Conservation (phyloP, 2,888 invertebrate species). For the Aleiodes testaceus region DNA sequence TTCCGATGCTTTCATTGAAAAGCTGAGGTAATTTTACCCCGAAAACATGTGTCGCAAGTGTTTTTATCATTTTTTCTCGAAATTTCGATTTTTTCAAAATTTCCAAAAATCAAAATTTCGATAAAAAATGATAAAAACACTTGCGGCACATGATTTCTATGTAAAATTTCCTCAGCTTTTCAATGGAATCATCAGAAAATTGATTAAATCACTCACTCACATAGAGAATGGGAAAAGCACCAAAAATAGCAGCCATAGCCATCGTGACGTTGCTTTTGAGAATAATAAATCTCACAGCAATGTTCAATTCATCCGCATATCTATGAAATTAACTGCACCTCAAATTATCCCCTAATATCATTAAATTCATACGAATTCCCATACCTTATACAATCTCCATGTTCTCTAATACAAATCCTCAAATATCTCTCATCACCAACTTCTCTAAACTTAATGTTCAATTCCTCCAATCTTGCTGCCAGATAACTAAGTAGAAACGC, state of each 20-base stretch:
- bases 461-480: conserved; percentile 57
- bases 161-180: too few relatives aligned
- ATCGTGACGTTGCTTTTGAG: conserved; percentile 62
- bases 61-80: too few relatives aligned
- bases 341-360: background rate
- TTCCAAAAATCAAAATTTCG: too few relatives aligned
- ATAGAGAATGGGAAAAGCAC: conserved; percentile 58
- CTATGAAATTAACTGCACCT: conserved; percentile 43
- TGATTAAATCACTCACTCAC: conserved; percentile 53
- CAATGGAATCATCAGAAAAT: too few relatives aligned
- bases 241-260: conserved; percentile 58
- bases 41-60: too few relatives aligned
- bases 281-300: conserved; percentile 55
- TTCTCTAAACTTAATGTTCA: conserved; percentile 48
- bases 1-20: too few relatives aligned
- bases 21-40: too few relatives aligned
- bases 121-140: too few relatives aligned
- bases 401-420: conserved; percentile 52
- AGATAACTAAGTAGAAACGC: conserved; percentile 61
- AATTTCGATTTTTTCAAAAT: too few relatives aligned
- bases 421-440: conserved; percentile 46
- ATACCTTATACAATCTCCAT: conserved; percentile 58
- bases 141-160: too few relatives aligned
- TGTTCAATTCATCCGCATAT: conserved; percentile 53
- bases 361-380: background rate